Evolutionary conservation across 2,888 invertebrate genomes (phyloP), one percentile per base, ranked within the genome.

Genomic region (Molorchus minor): DNA sequence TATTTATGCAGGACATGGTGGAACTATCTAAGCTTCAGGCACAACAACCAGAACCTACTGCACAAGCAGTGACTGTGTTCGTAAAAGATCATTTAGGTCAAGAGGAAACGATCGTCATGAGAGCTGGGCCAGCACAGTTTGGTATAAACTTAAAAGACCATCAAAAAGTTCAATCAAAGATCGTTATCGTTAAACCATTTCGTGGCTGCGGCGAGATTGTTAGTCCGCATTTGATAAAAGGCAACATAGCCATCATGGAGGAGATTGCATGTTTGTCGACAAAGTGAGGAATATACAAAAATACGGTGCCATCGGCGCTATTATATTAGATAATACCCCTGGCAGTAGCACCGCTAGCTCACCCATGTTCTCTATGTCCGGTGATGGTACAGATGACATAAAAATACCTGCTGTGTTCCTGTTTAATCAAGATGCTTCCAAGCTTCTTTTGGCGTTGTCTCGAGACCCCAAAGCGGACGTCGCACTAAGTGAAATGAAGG

Each of bases 1-100:
- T 92, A 10, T 98, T 98, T 78, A 97, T 98, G 96, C 93, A 94
- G 75, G 98, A 98, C 82, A 96, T 98, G 94, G 87, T 95, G 1
- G 93, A 95, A 76, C 83, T 96, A 67, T 93, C 94, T 49, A 91
- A 92, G 69, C 81, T 89, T 61, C 87, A 92, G 74, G 75, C 83
- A 0, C 83, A 84, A 58, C 83, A 84, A 64, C 77, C 83, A 1
- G 89, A 89, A 59, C 82, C 84, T 0, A 78, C 82, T 13, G 84
- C 86, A 1, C 84, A 84, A 79, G 82, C 77, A 65, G 87, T 79
- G 67, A 80, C 74, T 59, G 82, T 77, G 79, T 81, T 71, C 61
- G 74, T 76, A 40, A 81, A 79, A 61, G 79, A 80, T 54, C 73
- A 74, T 15, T 70, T 74, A 56, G 76, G 74, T 0, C 67, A 67